These are phyloP conservation scores for Bruchidius siliquastri DNA, from an alignment of 2,888 invertebrate species.

Conservation along the genomic window DNA sequence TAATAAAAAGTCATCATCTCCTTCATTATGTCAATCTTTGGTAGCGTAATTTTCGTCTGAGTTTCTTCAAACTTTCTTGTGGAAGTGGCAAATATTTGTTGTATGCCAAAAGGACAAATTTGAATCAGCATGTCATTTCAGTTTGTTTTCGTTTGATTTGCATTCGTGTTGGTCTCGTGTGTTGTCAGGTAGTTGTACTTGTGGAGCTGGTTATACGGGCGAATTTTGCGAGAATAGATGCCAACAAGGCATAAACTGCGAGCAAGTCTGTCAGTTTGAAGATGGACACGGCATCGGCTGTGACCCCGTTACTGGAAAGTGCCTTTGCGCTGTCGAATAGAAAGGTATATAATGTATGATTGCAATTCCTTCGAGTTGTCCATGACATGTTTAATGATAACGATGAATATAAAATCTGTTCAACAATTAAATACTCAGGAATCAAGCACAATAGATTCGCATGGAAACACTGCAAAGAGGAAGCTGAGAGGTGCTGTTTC, in stretches of 20 bases:
- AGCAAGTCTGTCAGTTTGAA: conserved; percentile 70
- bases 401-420: too few species aligned
- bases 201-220: conserved; percentile 79
- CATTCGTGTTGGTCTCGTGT: conserved; percentile 13
- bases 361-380: too few species aligned
- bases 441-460: too few species aligned
- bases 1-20: too few species aligned
- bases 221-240: conserved; percentile 73
- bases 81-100: too few species aligned
- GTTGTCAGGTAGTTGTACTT: conserved; percentile 69
- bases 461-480: too few species aligned
- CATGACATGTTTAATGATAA: too few species aligned
- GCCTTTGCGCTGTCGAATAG: conserved; percentile 75
- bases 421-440: too few species aligned
- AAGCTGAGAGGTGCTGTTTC: too few species aligned
- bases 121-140: conserved; percentile 19
- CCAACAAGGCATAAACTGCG: conserved; percentile 67
- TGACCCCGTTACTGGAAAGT: conserved; percentile 79
- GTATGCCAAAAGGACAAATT: background rate
- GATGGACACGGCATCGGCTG: conserved; percentile 68
- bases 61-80: too few species aligned
- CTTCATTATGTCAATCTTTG: too few species aligned
- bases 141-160: conserved; percentile 16
- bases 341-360: conserved; percentile 65
- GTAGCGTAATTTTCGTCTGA: too few species aligned